A percentile compares a stretch with the other conserved stretches of the same genome.
phyloP scores from a whole-genome alignment of 2,113 vertebrate genomes.

The Halcyon malimbica region DNA sequence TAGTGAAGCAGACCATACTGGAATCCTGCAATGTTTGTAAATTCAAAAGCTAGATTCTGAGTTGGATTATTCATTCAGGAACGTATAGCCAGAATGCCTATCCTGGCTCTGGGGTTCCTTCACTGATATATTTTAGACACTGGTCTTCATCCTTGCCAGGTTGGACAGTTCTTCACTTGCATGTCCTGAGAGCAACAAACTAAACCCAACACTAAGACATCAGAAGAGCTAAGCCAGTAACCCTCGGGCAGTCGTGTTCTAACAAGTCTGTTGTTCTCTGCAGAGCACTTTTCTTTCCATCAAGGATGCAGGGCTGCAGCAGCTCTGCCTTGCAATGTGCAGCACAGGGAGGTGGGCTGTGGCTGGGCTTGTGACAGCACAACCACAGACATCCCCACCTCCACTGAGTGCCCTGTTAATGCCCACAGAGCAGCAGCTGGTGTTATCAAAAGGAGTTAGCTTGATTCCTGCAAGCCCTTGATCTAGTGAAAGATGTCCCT shows the following conservation, averaged over 20 bases:
- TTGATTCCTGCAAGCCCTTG: background rate
- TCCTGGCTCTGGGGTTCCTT: background rate
- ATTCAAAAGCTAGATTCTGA: background rate
- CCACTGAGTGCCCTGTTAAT: background rate
- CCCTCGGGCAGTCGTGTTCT: background rate
- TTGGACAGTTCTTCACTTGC: background rate
- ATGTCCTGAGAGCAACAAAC: background rate
- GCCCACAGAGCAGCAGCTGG: background rate
- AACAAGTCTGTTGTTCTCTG: fast-evolving
- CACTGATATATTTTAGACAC: background rate
- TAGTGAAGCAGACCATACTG: background rate
- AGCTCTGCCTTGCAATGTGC: background rate
- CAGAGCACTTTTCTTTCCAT: background rate
- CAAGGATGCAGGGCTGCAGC: background rate
- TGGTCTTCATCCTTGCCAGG: background rate
- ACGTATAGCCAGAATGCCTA: background rate
- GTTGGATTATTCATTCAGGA: background rate
- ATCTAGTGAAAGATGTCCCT: background rate
- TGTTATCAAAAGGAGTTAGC: background rate
- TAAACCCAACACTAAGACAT: background rate
- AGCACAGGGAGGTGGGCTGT: background rate
- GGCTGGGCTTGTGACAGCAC: background rate
- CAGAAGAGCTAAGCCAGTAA: background rate
- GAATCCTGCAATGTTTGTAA: background rate
- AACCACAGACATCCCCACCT: too few relatives aligned